Evolutionary conservation across 2,888 invertebrate genomes (phyloP).

Genomic region (Schizaphis graminum): DNA sequence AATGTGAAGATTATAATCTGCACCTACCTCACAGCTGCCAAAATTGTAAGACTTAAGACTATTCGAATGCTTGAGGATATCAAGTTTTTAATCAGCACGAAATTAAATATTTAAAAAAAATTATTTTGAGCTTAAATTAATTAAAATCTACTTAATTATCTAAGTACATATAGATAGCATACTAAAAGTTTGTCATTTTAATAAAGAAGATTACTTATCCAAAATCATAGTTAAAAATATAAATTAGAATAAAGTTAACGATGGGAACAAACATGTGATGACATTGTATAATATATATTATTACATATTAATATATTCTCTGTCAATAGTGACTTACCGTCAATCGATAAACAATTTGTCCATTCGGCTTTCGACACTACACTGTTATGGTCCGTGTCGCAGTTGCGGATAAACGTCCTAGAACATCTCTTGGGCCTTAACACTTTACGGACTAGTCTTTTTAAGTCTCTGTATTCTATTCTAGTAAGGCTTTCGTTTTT

Average conservation of each 20-base stretch:
- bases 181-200: neutral
- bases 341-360: slow-evolving; percentile 82
- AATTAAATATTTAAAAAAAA: neutral
- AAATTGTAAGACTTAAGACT: neutral
- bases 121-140: neutral
- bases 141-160: neutral
- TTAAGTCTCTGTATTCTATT: slow-evolving; percentile 85
- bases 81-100: neutral
- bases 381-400: slow-evolving; percentile 87
- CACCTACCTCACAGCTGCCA: no score
- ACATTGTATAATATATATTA: neutral
- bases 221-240: neutral
- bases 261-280: neutral
- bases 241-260: neutral
- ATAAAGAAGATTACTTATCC: neutral
- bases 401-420: slow-evolving; percentile 87
- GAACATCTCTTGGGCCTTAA: slow-evolving; percentile 92
- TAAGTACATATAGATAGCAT: neutral
- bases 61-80: neutral
- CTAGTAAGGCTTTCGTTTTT: slow-evolving; percentile 83
- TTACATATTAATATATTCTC: neutral
- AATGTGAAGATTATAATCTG: no score
- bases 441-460: slow-evolving; percentile 86
- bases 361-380: slow-evolving; percentile 86
- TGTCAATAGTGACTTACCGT: slow-evolving; percentile 30